These are phyloP conservation scores for Ferrisia virgata DNA, from an alignment of 2,888 invertebrate species.

Conservation along the genomic window DNA sequence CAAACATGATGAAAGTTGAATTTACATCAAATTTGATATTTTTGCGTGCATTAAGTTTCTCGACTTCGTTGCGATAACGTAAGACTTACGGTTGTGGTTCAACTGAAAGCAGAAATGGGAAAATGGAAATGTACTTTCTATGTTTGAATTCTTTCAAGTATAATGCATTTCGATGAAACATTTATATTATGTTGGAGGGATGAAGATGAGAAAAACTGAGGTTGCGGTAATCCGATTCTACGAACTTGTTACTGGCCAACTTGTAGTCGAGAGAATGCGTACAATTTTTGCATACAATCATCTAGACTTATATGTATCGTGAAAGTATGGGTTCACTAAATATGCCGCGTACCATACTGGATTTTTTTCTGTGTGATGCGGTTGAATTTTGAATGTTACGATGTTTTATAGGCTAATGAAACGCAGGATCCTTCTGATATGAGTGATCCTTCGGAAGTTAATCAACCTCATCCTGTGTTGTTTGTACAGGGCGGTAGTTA, in stretches of 20 bases:
- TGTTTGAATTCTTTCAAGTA: too few relatives aligned
- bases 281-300: neutral
- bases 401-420: constrained; percentile 27
- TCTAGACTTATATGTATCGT: neutral
- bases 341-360: neutral
- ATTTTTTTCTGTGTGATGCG: neutral
- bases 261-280: neutral
- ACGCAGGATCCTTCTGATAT: constrained; percentile 28
- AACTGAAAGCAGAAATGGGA: too few relatives aligned
- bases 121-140: too few relatives aligned
- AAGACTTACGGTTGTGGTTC: too few relatives aligned
- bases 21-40: too few relatives aligned
- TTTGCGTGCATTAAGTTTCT: too few relatives aligned
- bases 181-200: too few relatives aligned
- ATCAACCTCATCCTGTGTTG: constrained; percentile 35
- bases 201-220: too few relatives aligned
- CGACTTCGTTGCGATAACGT: too few relatives aligned
- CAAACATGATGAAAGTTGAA: too few relatives aligned
- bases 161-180: too few relatives aligned
- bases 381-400: constrained; percentile 11
- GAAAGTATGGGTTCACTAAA: neutral
- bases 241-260: neutral
- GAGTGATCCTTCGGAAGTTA: constrained; percentile 24
- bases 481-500: constrained; percentile 42
- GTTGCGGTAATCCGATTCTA: too few relatives aligned